These are phyloP conservation scores for Drosophila burlai DNA, from an alignment of 1,140 invertebrate genomes.

Conservation along the genomic window DNA sequence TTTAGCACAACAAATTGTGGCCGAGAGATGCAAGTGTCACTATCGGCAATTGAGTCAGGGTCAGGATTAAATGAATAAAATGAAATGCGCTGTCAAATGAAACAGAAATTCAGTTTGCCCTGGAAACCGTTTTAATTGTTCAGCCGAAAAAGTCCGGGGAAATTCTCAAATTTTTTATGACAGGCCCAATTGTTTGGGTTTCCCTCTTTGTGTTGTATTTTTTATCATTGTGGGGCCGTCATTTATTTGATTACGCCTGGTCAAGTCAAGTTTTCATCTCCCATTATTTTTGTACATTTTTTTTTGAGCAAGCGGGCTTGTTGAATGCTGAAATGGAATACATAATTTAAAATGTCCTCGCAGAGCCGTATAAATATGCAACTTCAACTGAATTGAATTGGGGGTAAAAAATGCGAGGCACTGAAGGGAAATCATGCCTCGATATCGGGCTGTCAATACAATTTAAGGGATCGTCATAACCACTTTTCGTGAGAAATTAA, in stretches of 20 bases:
- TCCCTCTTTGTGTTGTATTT: not conserved
- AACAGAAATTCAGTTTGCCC: conserved; percentile 30
- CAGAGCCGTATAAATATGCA: conserved; percentile 43
- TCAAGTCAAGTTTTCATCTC: conserved; percentile 28
- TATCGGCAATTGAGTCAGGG: conserved; percentile 56
- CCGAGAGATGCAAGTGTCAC: conserved; percentile 62
- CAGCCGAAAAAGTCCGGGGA: conserved; percentile 25
- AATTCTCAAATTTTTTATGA: conserved; percentile 58
- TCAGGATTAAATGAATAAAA: conserved; percentile 34
- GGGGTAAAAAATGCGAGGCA: not conserved
- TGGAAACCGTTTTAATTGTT: conserved; percentile 59
- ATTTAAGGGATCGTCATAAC: conserved; percentile 19
- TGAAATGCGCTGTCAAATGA: conserved; percentile 42
- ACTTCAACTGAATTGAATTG: conserved; percentile 23
- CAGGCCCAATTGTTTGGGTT: conserved; percentile 32
- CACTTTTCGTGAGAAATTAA: conserved; percentile 23
- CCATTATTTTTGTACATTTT: conserved; percentile 24
- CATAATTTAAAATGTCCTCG: conserved; percentile 54
- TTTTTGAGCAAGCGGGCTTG: conserved; percentile 25
- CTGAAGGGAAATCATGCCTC: conserved; percentile 21
- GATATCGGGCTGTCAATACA: conserved; percentile 18
- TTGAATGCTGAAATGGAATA: conserved; percentile 58
- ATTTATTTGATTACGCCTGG: conserved; percentile 68
- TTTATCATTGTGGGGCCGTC: conserved; percentile 30
- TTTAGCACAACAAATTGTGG: conserved; percentile 59